Percentiles rank a stretch among this genome's conserved stretches.
Evolutionary conservation across 2,888 invertebrate species (phyloP).

Genomic region (Hoplodrina ambigua): DNA sequence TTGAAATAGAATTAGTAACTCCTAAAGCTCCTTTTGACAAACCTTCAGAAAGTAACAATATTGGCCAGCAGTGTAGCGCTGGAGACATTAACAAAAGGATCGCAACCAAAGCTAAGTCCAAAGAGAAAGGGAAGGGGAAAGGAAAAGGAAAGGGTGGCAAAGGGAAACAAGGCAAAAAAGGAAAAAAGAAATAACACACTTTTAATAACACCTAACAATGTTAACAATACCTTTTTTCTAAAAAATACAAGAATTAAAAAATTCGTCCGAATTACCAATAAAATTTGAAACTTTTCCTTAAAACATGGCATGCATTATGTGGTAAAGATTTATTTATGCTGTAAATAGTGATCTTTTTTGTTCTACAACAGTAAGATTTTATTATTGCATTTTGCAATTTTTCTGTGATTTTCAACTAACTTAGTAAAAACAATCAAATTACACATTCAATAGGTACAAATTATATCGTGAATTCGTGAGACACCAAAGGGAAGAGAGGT

Average conservation of each 20-base stretch:
- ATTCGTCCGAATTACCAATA: constrained; percentile 2
- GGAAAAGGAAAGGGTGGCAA: constrained; percentile 50
- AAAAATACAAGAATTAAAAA: constrained; percentile 20
- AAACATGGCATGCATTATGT: neutral
- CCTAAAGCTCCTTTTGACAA: constrained; percentile 79
- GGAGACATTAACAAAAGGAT: constrained; percentile 60
- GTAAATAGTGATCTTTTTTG: no score
- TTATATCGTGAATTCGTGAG: no score
- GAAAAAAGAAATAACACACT: constrained; percentile 53
- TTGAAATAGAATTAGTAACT: constrained; percentile 86
- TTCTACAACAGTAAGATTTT: no score
- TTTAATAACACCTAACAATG: constrained; percentile 4
- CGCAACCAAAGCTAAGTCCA: constrained; percentile 58
- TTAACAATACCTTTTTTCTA: constrained; percentile 8
- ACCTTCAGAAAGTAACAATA: constrained; percentile 66
- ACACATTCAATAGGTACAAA: no score
- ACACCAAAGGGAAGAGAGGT: no score
- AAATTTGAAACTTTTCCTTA: constrained; percentile 4
- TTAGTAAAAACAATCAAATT: no score
- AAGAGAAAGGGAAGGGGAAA: constrained; percentile 40
- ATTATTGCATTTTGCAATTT: no score
- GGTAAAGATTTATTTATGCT: no score
- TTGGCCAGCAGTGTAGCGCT: constrained; percentile 76
- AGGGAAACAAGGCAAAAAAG: constrained; percentile 66
- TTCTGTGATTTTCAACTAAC: no score